Evolutionary conservation across 2,888 invertebrate genomes (phyloP).

Genomic region (Serripes groenlandicus): DNA sequence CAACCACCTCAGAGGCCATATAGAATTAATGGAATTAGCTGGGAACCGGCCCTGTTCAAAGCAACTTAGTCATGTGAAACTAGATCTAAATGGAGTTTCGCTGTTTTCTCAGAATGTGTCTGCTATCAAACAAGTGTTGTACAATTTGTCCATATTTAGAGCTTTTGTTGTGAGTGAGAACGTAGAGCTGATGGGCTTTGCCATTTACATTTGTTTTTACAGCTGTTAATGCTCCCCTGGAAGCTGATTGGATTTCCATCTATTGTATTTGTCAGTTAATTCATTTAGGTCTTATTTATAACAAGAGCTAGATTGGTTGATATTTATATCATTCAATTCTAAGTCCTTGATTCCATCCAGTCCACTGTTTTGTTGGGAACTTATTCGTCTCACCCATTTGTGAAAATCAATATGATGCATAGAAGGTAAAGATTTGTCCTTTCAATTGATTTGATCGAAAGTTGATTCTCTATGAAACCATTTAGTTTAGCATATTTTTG

Average conservation of each 20-base stretch:
- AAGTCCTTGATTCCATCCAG: too few species aligned
- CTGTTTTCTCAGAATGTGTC: slow-evolving; percentile 53
- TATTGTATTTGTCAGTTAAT: background rate
- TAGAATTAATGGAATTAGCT: slow-evolving; percentile 68
- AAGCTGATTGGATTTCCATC: slow-evolving; percentile 25
- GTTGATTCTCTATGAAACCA: too few species aligned
- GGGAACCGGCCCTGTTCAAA: slow-evolving; percentile 43
- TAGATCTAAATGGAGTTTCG: slow-evolving; percentile 65
- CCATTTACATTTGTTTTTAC: slow-evolving; percentile 17
- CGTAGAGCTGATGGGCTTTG: slow-evolving; percentile 30
- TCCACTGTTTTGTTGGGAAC: too few species aligned
- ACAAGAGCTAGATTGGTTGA: too few species aligned
- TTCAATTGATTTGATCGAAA: too few species aligned
- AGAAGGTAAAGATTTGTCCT: too few species aligned
- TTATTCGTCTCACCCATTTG: too few species aligned
- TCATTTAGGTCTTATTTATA: slow-evolving; percentile 18
- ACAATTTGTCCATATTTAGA: slow-evolving; percentile 51
- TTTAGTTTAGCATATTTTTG: too few species aligned
- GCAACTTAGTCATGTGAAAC: slow-evolving; percentile 53
- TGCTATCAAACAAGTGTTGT: slow-evolving; percentile 42
- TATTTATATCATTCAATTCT: too few species aligned
- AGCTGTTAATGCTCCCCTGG: slow-evolving; percentile 13
- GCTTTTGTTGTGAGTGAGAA: slow-evolving; percentile 43
- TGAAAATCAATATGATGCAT: too few species aligned
- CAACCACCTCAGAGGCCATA: slow-evolving; percentile 37